These are phyloP conservation scores for Tromatobia lineatoria DNA, from an alignment of 2,888 invertebrate species.

Conservation along the genomic window DNA sequence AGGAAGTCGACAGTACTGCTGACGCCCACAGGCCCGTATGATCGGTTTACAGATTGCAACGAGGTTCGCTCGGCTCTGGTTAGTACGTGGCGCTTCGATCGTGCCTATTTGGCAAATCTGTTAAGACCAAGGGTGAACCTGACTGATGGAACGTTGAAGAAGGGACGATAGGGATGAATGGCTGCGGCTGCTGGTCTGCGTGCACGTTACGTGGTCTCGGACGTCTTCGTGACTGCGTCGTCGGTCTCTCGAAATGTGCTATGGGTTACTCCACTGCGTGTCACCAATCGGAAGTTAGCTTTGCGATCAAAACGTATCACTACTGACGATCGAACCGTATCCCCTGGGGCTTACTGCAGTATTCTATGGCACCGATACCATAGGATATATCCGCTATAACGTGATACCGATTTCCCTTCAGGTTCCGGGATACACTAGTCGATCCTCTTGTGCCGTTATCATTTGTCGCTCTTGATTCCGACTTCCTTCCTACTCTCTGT, in stretches of 20 bases:
- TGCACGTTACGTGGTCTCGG: slow-evolving; percentile 42
- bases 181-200: slow-evolving; percentile 28
- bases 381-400: slow-evolving; percentile 47
- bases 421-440: slow-evolving; percentile 25
- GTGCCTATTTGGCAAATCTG: slow-evolving; percentile 66
- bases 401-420: slow-evolving; percentile 58
- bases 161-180: slow-evolving; percentile 66
- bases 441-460: slow-evolving; percentile 52
- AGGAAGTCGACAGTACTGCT: slow-evolving; percentile 31
- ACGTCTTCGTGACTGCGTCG: slow-evolving; percentile 50
- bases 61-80: slow-evolving; percentile 68
- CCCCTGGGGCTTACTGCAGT: slow-evolving; percentile 29
- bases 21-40: slow-evolving; percentile 77
- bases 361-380: slow-evolving; percentile 8
- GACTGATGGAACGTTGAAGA: slow-evolving; percentile 66
- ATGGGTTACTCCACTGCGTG: slow-evolving; percentile 36
- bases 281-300: slow-evolving; percentile 49
- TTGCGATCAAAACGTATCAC: slow-evolving; percentile 60
- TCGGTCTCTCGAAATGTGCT: slow-evolving; percentile 12
- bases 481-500: slow-evolving; percentile 44
- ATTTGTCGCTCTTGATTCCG: slow-evolving; percentile 59
- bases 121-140: slow-evolving; percentile 64
- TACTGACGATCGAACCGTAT: slow-evolving; percentile 43
- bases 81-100: slow-evolving; percentile 56
- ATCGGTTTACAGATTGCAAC: slow-evolving; percentile 82